phyloP scores from a whole-genome alignment of 2,888 invertebrate species.

The Plagodis pulveraria region DNA sequence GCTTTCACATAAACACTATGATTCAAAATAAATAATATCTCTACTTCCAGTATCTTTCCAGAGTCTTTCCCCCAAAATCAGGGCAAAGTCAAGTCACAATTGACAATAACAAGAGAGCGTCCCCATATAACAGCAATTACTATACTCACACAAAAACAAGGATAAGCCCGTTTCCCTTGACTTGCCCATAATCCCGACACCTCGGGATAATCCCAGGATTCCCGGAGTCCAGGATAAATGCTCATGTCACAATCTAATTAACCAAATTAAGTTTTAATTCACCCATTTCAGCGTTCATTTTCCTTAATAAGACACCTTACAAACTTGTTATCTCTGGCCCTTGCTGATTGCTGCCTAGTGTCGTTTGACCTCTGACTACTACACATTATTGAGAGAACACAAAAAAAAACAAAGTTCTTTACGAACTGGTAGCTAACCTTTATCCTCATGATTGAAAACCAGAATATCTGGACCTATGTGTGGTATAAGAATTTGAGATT shows the following conservation, averaged over 20 bases:
- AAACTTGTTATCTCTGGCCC: conserved; percentile 44
- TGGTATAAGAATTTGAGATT: conserved; percentile 18
- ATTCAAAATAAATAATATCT: too few species aligned
- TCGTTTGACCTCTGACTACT: conserved; percentile 50
- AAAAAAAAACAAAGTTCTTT: conserved; percentile 9
- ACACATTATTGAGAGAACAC: background rate
- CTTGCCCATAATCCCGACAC: conserved; percentile 31
- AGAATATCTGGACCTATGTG: conserved; percentile 18
- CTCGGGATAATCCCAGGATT: conserved; percentile 32
- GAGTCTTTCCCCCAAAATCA: too few species aligned
- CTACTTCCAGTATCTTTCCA: too few species aligned
- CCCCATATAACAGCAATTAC: conserved; percentile 25
- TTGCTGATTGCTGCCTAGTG: conserved; percentile 42
- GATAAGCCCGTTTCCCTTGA: conserved; percentile 13
- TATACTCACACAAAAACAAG: conserved; percentile 11
- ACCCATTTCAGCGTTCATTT: conserved; percentile 63
- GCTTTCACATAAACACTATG: too few species aligned
- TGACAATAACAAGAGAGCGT: background rate
- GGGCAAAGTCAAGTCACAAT: too few species aligned
- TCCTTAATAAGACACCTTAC: conserved; percentile 36
- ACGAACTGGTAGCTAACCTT: conserved; percentile 7
- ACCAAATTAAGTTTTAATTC: conserved; percentile 67
- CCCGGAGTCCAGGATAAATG: conserved; percentile 36
- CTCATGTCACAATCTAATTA: conserved; percentile 51
- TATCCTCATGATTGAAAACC: conserved; percentile 9